These are phyloP conservation scores for Uloborus plumipes DNA, from an alignment of 2,888 invertebrate species.

Conservation along the genomic window DNA sequence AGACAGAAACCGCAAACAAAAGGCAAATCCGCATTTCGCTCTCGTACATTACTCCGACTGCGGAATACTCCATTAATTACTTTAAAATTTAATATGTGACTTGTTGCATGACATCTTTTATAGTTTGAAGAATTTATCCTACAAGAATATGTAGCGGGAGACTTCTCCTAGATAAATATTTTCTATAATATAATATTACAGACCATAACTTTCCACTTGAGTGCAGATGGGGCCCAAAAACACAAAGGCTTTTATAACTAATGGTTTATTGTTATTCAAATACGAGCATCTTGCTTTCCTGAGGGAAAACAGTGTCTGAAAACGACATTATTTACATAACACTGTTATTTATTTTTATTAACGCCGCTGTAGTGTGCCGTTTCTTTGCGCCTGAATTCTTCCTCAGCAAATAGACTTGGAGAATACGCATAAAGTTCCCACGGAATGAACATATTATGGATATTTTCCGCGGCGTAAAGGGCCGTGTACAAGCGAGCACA, in stretches of 20 bases:
- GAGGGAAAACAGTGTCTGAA: conserved; percentile 27
- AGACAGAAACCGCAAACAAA: conserved; percentile 1
- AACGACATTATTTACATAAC: conserved; percentile 38
- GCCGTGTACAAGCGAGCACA: conserved; percentile 26
- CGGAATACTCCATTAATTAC: conserved; percentile 34
- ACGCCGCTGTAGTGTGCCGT: conserved; percentile 33
- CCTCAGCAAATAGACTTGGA: conserved; percentile 37
- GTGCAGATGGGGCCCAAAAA: conserved; percentile 24
- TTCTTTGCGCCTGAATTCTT: conserved; percentile 54
- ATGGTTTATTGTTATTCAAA: conserved; percentile 61
- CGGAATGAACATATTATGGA: conserved; percentile 55
- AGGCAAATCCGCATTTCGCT: background rate
- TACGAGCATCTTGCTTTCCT: conserved; percentile 18
- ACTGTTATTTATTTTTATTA: conserved; percentile 61
- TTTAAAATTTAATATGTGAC: conserved; percentile 33
- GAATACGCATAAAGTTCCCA: conserved; percentile 54
- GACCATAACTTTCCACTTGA: conserved; percentile 15
- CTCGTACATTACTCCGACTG: background rate
- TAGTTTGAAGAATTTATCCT: too few relatives aligned
- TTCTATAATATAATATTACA: conserved; percentile 17
- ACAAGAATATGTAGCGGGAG: background rate
- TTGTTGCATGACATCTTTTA: conserved; percentile 28
- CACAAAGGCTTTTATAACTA: conserved; percentile 33
- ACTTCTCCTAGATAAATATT: conserved; percentile 34
- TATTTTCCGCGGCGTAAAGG: conserved; percentile 32